Conservation (phyloP, 2,113 vertebrate genomes). For the Rostratula benghalensis region DNA sequence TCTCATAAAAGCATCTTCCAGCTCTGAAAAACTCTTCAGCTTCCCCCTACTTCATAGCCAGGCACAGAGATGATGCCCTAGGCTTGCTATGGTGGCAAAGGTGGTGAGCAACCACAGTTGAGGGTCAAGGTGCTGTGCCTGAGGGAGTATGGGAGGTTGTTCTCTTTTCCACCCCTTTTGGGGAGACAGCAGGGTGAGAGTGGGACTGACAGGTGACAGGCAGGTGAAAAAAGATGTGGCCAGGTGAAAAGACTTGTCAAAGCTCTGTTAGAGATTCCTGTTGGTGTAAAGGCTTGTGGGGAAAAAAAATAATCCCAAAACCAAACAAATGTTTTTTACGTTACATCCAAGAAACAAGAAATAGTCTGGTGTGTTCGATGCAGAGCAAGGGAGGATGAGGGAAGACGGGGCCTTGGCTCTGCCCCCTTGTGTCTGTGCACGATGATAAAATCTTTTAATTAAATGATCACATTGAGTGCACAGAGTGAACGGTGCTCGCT, state of each 20-base stretch:
- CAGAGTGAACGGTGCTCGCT: constrained; percentile 46
- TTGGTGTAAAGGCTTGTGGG: not conserved
- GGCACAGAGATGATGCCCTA: not conserved
- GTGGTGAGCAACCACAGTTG: not conserved
- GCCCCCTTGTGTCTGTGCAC: constrained; percentile 50
- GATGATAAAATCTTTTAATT: constrained; percentile 66
- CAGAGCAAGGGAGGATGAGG: not conserved
- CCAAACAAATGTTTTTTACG: not conserved
- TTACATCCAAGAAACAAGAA: not conserved
- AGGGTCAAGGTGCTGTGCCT: rapidly evolving
- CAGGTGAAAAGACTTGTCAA: not conserved
- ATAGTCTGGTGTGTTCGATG: not conserved
- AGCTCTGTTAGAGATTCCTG: not conserved
- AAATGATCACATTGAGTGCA: constrained; percentile 55
- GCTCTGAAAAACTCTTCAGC: not conserved
- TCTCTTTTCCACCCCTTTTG: not conserved
- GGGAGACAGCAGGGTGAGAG: not conserved
- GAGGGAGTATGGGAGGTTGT: rapidly evolving
- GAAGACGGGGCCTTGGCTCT: constrained; percentile 19
- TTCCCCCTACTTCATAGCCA: not conserved
- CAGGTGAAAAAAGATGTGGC: not conserved
- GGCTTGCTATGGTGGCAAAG: not conserved
- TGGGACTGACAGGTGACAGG: not conserved
- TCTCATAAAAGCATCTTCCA: not conserved
- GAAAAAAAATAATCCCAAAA: not conserved